Conservation (phyloP, 2,888 invertebrate genomes). For the Deladenus siricidicola region DNA sequence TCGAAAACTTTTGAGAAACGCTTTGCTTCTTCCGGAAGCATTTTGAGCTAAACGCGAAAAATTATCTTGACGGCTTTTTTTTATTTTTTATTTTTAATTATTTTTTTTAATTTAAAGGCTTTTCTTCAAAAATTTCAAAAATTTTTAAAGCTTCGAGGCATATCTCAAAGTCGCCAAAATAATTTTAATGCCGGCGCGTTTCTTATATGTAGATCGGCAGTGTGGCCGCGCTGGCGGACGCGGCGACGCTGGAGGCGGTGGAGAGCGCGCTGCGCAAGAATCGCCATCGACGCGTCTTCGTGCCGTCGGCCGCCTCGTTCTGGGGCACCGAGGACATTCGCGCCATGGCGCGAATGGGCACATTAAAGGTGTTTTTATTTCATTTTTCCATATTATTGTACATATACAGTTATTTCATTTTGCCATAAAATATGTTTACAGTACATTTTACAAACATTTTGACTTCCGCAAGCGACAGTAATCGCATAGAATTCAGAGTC, state of each 20-base stretch:
- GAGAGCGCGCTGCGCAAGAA: constrained; percentile 39
- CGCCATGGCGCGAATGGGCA: constrained; percentile 59
- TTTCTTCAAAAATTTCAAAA: not conserved
- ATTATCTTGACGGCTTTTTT: no score
- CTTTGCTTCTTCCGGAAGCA: no score
- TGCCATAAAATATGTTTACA: not conserved
- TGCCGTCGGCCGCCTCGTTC: constrained; percentile 58
- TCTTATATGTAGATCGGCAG: constrained; percentile 7
- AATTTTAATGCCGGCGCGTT: no score
- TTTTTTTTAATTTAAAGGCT: not conserved
- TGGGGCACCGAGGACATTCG: constrained; percentile 60
- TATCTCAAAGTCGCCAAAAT: no score
- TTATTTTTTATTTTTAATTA: no score
- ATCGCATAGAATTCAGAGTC: no score
- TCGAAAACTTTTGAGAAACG: no score
- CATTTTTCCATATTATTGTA: not conserved
- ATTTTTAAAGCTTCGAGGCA: not conserved
- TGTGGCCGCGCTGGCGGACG: constrained; percentile 54
- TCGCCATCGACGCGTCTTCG: constrained; percentile 54
- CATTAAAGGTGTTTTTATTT: constrained; percentile 53
- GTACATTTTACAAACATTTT: no score
- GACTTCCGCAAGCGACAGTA: no score
- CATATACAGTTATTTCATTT: not conserved
- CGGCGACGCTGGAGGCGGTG: constrained; percentile 53
- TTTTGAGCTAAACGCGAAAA: no score